phyloP scores from a whole-genome alignment of 2,797 vertebrate species.

The Ficedula albicollis region DNA sequence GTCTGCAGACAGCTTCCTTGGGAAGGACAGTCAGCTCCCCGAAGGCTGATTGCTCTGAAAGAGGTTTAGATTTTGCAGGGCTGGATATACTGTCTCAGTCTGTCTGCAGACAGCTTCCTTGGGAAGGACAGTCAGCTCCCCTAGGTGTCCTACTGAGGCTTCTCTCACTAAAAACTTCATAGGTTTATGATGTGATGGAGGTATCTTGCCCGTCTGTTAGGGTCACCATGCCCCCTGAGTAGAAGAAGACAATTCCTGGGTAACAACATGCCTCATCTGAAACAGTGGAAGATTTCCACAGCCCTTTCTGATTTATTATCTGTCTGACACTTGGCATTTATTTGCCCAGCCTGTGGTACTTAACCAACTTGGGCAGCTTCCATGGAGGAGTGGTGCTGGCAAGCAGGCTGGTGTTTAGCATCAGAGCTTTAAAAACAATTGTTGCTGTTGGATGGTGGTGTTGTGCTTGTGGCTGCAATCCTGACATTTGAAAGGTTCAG shows the following conservation, averaged over 20 bases:
- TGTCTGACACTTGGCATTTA: constrained; percentile 31
- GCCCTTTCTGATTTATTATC: constrained; percentile 39
- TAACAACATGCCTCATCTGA: neutral
- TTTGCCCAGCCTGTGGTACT: constrained; percentile 27
- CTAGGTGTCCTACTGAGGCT: neutral
- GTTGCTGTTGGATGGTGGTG: neutral
- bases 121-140: neutral
- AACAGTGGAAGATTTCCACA: neutral
- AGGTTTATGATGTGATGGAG: neutral
- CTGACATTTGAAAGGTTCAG: neutral
- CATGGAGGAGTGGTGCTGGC: neutral
- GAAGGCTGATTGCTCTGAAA: neutral
- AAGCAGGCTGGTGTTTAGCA: neutral
- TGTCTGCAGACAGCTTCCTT: neutral
- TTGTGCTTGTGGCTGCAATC: neutral
- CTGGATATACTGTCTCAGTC: neutral
- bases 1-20: too few species aligned
- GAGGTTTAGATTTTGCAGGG: neutral
- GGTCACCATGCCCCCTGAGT: constrained; percentile 17
- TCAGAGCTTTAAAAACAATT: constrained; percentile 18
- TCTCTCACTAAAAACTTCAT: neutral
- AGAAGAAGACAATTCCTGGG: constrained; percentile 10
- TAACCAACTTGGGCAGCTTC: constrained; percentile 47
- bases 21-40: neutral
- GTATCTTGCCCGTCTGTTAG: neutral